phyloP scores from a whole-genome alignment of 1,140 invertebrate genomes.

The Contarinia nasturtii region DNA sequence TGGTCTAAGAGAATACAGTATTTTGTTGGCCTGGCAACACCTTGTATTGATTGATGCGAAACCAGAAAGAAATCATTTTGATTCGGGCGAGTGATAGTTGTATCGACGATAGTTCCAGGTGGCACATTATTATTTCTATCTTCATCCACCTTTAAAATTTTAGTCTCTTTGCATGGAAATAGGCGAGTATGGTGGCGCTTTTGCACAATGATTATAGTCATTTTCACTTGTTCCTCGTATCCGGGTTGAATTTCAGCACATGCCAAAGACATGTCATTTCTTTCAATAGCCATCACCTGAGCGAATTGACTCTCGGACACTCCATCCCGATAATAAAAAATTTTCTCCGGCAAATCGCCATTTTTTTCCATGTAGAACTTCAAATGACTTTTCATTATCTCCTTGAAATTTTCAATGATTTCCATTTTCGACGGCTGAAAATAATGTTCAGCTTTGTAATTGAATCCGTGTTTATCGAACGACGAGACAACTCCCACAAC shows the following conservation, averaged over 20 bases:
- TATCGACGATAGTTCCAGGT: slow-evolving; percentile 62
- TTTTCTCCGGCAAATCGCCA: slow-evolving; percentile 29
- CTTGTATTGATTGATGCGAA: slow-evolving; percentile 47
- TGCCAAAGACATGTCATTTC: slow-evolving; percentile 8
- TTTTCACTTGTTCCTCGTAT: slow-evolving; percentile 30
- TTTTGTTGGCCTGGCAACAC: slow-evolving; percentile 72
- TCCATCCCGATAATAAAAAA: slow-evolving; percentile 69
- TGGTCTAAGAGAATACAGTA: slow-evolving; percentile 78
- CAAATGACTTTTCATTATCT: slow-evolving; percentile 35
- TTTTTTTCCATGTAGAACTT: slow-evolving; percentile 27
- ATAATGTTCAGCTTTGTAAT: too few species aligned
- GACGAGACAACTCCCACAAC: too few species aligned
- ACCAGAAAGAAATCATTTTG: slow-evolving; percentile 75
- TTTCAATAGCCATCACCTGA: slow-evolving; percentile 27
- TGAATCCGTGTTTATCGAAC: too few species aligned
- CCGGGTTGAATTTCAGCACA: neutral
- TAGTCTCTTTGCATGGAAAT: slow-evolving; percentile 28
- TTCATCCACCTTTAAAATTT: too few species aligned
- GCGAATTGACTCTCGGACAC: slow-evolving; percentile 76
- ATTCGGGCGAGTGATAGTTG: slow-evolving; percentile 56
- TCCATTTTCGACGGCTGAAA: slow-evolving; percentile 26
- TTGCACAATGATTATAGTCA: slow-evolving; percentile 76
- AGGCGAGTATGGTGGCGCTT: slow-evolving; percentile 79
- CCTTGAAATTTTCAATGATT: slow-evolving; percentile 52
- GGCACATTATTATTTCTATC: slow-evolving; percentile 61